Percentiles rank a stretch among this genome's conserved stretches.
These are phyloP conservation scores for Drosophila quinaria DNA, from an alignment of 2,888 invertebrate genomes.

Conservation along the genomic window DNA sequence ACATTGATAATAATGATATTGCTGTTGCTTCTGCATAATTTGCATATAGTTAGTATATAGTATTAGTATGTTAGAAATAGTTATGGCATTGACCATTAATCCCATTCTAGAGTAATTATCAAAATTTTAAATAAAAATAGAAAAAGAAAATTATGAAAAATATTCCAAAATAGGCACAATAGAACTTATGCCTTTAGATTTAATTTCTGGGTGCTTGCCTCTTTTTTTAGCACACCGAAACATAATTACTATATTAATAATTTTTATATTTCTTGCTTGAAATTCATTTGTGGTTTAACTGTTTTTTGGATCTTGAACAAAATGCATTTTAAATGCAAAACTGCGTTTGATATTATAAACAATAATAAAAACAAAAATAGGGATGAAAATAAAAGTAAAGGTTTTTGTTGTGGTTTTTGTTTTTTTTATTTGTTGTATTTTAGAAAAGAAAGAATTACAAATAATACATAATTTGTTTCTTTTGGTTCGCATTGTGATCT, in stretches of 20 bases:
- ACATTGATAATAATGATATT: conserved; percentile 59
- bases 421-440: conserved; percentile 74
- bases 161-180: conserved; percentile 49
- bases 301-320: conserved; percentile 15
- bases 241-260: conserved; percentile 5
- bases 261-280: conserved; percentile 2
- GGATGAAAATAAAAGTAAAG: conserved; percentile 39
- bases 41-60: conserved; percentile 50
- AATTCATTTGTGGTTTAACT: conserved; percentile 1
- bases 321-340: conserved; percentile 8
- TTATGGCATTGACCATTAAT: conserved; percentile 43
- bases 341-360: conserved; percentile 1
- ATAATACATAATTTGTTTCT: conserved; percentile 80
- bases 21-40: conserved; percentile 43
- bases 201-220: conserved; percentile 5
- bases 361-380: neutral
- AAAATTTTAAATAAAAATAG: conserved; percentile 6
- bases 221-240: conserved; percentile 6
- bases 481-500: conserved; percentile 74
- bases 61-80: conserved; percentile 51
- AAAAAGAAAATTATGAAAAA: neutral
- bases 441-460: conserved; percentile 78
- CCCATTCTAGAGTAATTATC: conserved; percentile 28
- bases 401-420: conserved; percentile 53
- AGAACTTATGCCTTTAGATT: conserved; percentile 48